Base-by-base conservation (phyloP, 2,797 vertebrate species). In the Balearica regulorum region DNA sequence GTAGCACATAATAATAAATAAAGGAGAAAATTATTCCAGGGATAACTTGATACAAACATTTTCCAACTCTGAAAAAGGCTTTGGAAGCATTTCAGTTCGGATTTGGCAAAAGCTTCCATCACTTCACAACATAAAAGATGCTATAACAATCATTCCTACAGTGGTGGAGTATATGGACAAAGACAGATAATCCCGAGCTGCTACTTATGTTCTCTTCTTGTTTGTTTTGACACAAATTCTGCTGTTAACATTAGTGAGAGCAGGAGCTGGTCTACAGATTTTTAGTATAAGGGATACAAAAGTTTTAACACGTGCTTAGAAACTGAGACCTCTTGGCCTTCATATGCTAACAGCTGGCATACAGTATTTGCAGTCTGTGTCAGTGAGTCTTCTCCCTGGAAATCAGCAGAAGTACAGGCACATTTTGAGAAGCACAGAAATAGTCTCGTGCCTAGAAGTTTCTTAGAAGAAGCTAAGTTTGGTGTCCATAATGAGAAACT, bases 1-100 rank as follows among this genome's bases (percentile, higher is more conserved):
- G 71, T 78, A 94, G 82, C 24, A 91, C 61, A 86, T 37, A 95
- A 49, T 58, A 95, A 96, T 86, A 96, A 94, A 96, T 76, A 93
- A 93, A 90, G 35, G 48, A 92, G 51, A 89, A 89, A 65, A 86
- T 84, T 90, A 90, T 96, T 96, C 53, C 70, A 92, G 88, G 18
- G 82, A 94, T 82, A 92, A 92, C 77, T 88, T 35, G 41, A 93
- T 61, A 76, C 31, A 91, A 95, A 87, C 5, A 13, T 81, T 93
- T 79, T 83, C 82, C 76, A 93, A 91, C 55, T 83, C 29, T 46
- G 48, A 76, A 93, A 87, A 93, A 64, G 31, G 54, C 58, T 70
- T 86, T 88, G 77, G 92, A 93, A 94, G 61, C 54, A 57, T 68
- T 97, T 91, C 90, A 94, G 54, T 89, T 44, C 4, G 2, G 43